Conservation (phyloP, 2,797 vertebrate genomes). For the Todus mexicanus region DNA sequence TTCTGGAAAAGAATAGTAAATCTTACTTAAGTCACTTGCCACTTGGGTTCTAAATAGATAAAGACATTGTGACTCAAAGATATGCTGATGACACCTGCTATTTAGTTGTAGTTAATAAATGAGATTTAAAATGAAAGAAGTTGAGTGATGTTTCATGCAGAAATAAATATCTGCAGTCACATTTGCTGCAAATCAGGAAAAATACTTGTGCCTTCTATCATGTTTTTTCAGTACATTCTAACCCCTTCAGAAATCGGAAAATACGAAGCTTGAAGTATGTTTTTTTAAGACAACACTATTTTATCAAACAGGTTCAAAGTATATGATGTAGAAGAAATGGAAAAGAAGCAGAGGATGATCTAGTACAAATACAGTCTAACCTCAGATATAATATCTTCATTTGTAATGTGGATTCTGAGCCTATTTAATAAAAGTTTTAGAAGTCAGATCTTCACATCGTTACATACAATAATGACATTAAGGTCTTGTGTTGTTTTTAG, state of each 20-base stretch:
- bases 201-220: neutral
- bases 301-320: neutral
- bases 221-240: neutral
- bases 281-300: neutral
- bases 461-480: neutral
- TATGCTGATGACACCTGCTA: neutral
- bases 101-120: neutral
- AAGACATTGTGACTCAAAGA: neutral
- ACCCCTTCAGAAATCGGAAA: neutral
- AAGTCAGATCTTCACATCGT: neutral
- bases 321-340: neutral
- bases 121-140: neutral
- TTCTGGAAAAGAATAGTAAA: neutral
- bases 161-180: neutral
- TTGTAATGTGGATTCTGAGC: neutral
- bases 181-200: neutral
- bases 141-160: neutral
- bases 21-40: neutral
- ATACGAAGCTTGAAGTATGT: neutral
- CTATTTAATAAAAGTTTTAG: neutral
- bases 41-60: neutral
- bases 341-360: neutral
- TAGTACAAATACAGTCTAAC: neutral
- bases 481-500: neutral
- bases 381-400: neutral